These are phyloP conservation scores for Paguma larvata DNA, from an alignment of 2,797 vertebrate genomes.

Conservation along the genomic window DNA sequence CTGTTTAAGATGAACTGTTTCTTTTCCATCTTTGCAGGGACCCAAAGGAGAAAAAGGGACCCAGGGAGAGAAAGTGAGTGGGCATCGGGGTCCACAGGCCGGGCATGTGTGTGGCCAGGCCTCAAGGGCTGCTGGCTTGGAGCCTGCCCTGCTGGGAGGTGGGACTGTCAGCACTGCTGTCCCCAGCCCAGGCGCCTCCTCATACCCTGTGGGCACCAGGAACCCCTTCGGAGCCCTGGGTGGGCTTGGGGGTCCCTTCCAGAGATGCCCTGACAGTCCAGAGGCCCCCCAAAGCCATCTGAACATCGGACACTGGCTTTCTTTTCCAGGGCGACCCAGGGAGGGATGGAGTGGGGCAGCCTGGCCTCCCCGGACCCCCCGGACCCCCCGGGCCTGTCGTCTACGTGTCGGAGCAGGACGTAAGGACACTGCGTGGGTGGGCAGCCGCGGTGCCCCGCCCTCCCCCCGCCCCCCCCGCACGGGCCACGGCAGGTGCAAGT, in stretches of 20 bases:
- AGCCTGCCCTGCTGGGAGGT: not conserved
- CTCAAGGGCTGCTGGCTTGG: too few species aligned
- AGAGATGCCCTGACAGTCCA: accelerated
- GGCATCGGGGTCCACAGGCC: accelerated
- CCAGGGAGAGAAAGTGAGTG: conserved; percentile 85
- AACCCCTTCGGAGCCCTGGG: not conserved
- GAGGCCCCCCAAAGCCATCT: not conserved
- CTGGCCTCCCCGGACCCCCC: conserved; percentile 93
- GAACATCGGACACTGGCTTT: not conserved
- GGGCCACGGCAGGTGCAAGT: too few species aligned
- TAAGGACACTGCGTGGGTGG: conserved; percentile 44
- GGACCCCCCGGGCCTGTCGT: conserved; percentile 94
- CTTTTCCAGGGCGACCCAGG: conserved; percentile 93
- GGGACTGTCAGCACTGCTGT: not conserved
- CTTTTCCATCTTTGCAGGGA: conserved; percentile 85
- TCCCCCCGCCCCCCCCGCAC: not conserved
- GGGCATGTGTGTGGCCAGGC: not conserved
- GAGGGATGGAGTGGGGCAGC: conserved; percentile 91
- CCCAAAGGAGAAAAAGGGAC: conserved; percentile 88
- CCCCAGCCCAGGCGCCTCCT: not conserved
- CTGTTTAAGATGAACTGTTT: not conserved
- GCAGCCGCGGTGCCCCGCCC: accelerated
- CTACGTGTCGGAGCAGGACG: conserved; percentile 85
- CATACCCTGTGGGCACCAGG: not conserved
- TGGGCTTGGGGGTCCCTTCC: not conserved